These are phyloP conservation scores for Salarias fasciatus DNA, from an alignment of 2,797 vertebrate genomes.

Conservation along the genomic window DNA sequence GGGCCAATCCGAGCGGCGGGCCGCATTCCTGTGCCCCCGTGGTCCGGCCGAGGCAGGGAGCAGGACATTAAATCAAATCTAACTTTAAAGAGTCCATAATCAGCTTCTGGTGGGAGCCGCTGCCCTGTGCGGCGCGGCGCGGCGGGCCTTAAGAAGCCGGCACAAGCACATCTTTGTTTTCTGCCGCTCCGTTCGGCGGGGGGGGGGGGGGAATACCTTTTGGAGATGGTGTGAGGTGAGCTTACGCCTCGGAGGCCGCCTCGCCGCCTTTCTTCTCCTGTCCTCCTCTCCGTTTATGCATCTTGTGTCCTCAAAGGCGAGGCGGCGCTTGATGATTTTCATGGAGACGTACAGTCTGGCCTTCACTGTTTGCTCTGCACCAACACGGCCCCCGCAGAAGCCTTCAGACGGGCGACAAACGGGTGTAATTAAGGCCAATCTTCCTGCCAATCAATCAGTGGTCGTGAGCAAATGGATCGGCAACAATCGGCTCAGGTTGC, in stretches of 20 bases:
- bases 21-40: constrained; percentile 75
- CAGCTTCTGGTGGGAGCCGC: constrained; percentile 74
- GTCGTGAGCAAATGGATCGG: constrained; percentile 70
- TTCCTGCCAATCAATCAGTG: constrained; percentile 78
- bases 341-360: constrained; percentile 65
- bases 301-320: constrained; percentile 56
- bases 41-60: constrained; percentile 71
- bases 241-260: constrained; percentile 42
- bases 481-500: constrained; percentile 73
- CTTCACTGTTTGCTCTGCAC: constrained; percentile 59
- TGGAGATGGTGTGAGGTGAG: constrained; percentile 69
- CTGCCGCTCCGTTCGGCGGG: constrained; percentile 24
- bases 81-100: constrained; percentile 81
- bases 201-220: background rate
- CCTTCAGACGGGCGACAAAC: constrained; percentile 66
- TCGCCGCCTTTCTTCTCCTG: constrained; percentile 1
- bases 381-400: constrained; percentile 47
- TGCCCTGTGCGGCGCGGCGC: constrained; percentile 67
- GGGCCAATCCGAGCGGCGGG: constrained; percentile 61
- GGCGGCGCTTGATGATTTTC: constrained; percentile 48
- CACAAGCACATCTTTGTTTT: constrained; percentile 81
- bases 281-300: constrained; percentile 55
- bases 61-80: constrained; percentile 81
- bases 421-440: constrained; percentile 78
- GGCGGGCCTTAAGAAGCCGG: constrained; percentile 62